Evolutionary conservation across 2,113 vertebrate genomes (phyloP).

Genomic region (Sterrhoptilus dennistouni): DNA sequence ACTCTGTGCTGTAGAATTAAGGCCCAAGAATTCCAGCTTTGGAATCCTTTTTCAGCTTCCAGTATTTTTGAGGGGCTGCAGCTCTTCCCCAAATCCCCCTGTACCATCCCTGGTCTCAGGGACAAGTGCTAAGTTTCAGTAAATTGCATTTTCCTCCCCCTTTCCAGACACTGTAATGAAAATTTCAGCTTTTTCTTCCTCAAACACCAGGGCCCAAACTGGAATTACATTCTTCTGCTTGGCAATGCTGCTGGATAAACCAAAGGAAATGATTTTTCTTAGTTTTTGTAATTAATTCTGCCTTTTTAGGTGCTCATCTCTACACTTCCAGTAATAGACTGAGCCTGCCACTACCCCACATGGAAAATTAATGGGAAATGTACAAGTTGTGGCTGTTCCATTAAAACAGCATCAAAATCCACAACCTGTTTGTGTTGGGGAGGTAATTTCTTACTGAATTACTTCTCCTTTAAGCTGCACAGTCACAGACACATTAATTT

Average conservation of each 20-base stretch:
- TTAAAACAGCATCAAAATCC: not conserved
- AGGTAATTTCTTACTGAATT: not conserved
- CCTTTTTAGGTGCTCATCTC: not conserved
- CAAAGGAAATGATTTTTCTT: not conserved
- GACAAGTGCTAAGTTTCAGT: not conserved
- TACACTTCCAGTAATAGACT: no score
- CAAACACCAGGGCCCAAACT: not conserved
- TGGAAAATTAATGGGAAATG: not conserved
- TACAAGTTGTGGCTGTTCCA: not conserved
- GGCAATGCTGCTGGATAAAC: not conserved
- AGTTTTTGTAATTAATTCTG: not conserved
- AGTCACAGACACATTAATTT: not conserved
- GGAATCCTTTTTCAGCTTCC: not conserved
- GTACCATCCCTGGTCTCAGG: not conserved
- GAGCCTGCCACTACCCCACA: not conserved
- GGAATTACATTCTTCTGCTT: not conserved
- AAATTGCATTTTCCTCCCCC: accelerated
- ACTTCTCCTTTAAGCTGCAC: not conserved
- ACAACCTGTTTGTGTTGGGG: not conserved
- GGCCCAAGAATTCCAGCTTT: not conserved
- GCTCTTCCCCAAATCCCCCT: not conserved
- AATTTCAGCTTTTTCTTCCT: not conserved
- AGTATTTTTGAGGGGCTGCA: accelerated
- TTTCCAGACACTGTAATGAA: not conserved
- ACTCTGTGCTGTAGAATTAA: not conserved